Base-by-base conservation (phyloP, 2,888 invertebrate genomes). In the Anorthoa munda region DNA sequence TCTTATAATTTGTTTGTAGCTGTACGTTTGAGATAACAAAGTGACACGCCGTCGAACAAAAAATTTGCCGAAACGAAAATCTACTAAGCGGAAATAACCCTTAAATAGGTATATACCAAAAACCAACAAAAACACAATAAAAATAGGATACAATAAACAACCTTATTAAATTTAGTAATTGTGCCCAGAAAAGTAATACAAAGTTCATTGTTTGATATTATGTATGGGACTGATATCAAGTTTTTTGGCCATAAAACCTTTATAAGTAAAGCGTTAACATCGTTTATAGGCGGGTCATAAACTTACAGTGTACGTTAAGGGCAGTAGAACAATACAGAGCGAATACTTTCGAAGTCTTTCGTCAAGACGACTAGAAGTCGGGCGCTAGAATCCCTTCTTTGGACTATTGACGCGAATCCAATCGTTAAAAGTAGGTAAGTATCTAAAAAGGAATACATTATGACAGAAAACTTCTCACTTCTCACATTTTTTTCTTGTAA, bases 171-270 rank as follows among this genome's bases (percentile, higher is more conserved):
- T 68, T 50, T 66, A 61, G 72, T 71, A 66, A 71, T 71, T 66
- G 46, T 56, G 18, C 59, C 31, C 58, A 70, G 61, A 64, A 77
- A 77, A 68, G 65, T 78, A 76, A 76, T 71, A 75, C 60, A 15
- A 56, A 71, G 51, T 75, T 66, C 39, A 75, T 76, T 81, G 83
- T 81, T 72, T 65, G 70, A 65, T 66, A 65, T 78, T 81, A 74
- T 78, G 73, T 74, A 72, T 74, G 72, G 63, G 63, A 56, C 21
- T 68, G 66, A 45, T 67, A 72, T 72, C 61, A 82, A 72, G 69
- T 60, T 77, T 83, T 83, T 77, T 69, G 53, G 50, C 48, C 76
- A 70, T 74, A 75, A 83, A 78, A 83, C 70, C 81, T 76, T 76
- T 48, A 67, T 72, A 76, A 78, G 74, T 81, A 73, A 72, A 74